These are phyloP conservation scores for Sesia apiformis DNA, from an alignment of 2,888 invertebrate genomes.

Conservation along the genomic window DNA sequence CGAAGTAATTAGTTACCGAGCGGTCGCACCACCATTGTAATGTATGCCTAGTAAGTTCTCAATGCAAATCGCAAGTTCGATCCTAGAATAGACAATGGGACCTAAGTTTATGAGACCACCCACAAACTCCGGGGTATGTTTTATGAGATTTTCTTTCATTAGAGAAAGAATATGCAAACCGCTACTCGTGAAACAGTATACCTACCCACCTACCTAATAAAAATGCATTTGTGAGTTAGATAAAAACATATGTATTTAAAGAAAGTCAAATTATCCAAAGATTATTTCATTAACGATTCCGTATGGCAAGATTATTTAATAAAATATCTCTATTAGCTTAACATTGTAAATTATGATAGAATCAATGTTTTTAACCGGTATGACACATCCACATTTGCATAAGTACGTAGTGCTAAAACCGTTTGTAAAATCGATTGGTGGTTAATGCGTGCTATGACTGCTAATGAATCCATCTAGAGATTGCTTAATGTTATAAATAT, in stretches of 20 bases:
- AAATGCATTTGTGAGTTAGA: no score
- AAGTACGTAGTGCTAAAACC: neutral
- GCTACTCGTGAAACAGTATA: no score
- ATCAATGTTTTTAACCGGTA: neutral
- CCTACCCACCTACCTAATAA: no score
- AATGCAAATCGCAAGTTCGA: constrained; percentile 72
- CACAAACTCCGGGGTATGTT: constrained; percentile 25
- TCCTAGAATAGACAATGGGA: constrained; percentile 71
- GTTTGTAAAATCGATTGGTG: constrained; percentile 28
- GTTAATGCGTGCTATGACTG: constrained; percentile 33
- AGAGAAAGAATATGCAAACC: neutral
- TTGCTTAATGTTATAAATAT: no score
- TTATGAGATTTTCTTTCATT: neutral
- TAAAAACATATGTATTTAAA: no score
- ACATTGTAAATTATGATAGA: neutral
- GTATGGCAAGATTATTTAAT: no score
- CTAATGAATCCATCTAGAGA: constrained; percentile 20
- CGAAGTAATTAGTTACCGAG: constrained; percentile 60
- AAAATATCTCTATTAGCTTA: no score
- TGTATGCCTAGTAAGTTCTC: constrained; percentile 64
- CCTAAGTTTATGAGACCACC: constrained; percentile 67
- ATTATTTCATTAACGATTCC: no score
- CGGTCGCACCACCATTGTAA: constrained; percentile 48
- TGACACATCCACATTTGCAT: neutral
- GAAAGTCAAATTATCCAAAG: no score